Conservation (phyloP, 2,888 invertebrate species). For the Eupithecia exiguata region DNA sequence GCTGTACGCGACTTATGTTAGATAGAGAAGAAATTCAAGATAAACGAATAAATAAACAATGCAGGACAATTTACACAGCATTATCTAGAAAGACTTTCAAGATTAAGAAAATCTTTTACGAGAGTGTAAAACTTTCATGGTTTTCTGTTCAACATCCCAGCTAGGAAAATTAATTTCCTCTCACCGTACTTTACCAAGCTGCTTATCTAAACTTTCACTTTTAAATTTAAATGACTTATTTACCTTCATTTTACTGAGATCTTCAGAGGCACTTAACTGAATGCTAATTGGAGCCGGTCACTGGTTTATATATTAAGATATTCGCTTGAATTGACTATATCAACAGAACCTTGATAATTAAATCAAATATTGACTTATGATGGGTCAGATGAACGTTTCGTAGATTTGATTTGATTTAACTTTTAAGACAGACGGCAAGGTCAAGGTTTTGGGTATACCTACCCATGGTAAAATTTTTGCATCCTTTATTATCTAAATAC, state of each 20-base stretch:
- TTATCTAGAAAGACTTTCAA: no score
- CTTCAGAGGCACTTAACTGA: slow-evolving; percentile 55
- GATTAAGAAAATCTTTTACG: no score
- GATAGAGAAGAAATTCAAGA: no score
- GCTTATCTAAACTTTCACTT: not conserved
- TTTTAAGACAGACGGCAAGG: not conserved
- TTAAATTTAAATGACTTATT: not conserved
- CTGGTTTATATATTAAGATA: slow-evolving; percentile 62
- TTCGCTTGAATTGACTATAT: slow-evolving; percentile 55
- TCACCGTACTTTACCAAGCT: no score
- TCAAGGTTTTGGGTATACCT: slow-evolving; percentile 6
- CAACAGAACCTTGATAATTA: slow-evolving; percentile 53
- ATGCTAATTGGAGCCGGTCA: slow-evolving; percentile 53
- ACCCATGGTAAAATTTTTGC: no score
- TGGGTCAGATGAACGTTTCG: slow-evolving; percentile 6
- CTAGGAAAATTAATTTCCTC: no score
- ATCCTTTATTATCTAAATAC: no score
- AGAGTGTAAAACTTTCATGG: no score
- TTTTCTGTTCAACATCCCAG: no score
- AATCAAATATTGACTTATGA: slow-evolving; percentile 35
- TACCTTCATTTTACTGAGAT: slow-evolving; percentile 77
- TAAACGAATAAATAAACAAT: no score
- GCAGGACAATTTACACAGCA: no score
- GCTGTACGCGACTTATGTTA: no score
- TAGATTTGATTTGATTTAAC: not conserved